A percentile compares a stretch with the other conserved stretches of the same genome.
Evolutionary conservation across 2,888 invertebrate species (phyloP).

Genomic region (Pachliopta kotzebuea): DNA sequence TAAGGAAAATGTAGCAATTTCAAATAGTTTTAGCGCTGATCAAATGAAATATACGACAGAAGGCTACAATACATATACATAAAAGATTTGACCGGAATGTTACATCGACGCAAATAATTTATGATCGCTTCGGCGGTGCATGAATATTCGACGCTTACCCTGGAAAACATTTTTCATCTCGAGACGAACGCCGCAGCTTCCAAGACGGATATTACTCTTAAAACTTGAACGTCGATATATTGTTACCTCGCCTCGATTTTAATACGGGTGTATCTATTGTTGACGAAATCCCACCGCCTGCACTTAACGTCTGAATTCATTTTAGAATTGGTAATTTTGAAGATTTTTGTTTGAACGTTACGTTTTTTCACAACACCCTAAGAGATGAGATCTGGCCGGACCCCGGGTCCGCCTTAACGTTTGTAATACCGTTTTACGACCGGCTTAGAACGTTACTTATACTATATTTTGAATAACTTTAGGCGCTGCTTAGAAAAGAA

Average conservation of each 20-base stretch:
- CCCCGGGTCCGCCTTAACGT: conserved; percentile 71
- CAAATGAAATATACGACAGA: conserved; percentile 32
- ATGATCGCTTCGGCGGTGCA: conserved; percentile 53
- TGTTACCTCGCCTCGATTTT: conserved; percentile 63
- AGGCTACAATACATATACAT: conserved; percentile 46
- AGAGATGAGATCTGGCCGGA: conserved; percentile 73
- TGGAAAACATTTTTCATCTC: conserved; percentile 62
- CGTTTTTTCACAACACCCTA: conserved; percentile 64
- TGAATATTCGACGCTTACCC: conserved; percentile 60
- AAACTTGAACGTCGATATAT: conserved; percentile 64
- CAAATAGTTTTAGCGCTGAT: not conserved
- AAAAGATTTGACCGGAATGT: conserved; percentile 45
- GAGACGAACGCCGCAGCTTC: conserved; percentile 50
- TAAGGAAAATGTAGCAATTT: not conserved
- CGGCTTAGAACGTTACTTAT: conserved; percentile 74
- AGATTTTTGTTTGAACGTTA: conserved; percentile 66
- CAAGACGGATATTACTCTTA: conserved; percentile 61
- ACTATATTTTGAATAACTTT: conserved; percentile 77
- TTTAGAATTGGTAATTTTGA: conserved; percentile 59
- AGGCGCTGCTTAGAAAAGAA: conserved; percentile 65
- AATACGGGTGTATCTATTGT: conserved; percentile 66
- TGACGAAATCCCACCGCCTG: conserved; percentile 39
- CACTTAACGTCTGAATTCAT: conserved; percentile 43
- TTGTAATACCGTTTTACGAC: conserved; percentile 76
- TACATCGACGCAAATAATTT: conserved; percentile 59